Conservation (phyloP, 2,888 invertebrate species). For the Morpho achilles region DNA sequence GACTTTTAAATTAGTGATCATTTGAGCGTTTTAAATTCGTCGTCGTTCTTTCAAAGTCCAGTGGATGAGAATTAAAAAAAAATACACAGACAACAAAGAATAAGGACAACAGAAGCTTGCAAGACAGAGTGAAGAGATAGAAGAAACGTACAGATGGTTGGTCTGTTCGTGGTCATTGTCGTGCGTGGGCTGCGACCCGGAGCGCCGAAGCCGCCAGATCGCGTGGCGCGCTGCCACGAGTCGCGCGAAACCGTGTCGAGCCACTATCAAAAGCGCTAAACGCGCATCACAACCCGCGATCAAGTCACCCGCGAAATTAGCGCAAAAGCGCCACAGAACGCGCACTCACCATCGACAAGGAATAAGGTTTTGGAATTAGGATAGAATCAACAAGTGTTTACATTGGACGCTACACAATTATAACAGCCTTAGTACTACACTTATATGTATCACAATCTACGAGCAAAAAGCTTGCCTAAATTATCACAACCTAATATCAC, state of each 20-base stretch:
- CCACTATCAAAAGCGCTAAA: constrained; percentile 76
- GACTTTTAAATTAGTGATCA: too few relatives aligned
- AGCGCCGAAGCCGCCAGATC: constrained; percentile 83
- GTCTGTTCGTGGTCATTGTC: constrained; percentile 76
- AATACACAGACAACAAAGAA: constrained; percentile 7
- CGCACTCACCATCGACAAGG: constrained; percentile 44
- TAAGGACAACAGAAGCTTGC: constrained; percentile 36
- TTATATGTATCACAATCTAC: constrained; percentile 38
- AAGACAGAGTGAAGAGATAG: constrained; percentile 51
- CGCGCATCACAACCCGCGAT: constrained; percentile 50
- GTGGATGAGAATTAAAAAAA: constrained; percentile 16
- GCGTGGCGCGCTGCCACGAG: constrained; percentile 85
- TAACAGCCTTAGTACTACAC: constrained; percentile 7
- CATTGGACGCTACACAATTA: constrained; percentile 12
- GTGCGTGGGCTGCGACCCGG: constrained; percentile 73
- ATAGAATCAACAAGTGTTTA: constrained; percentile 36
- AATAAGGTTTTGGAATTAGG: constrained; percentile 14
- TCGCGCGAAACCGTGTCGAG: constrained; percentile 84
- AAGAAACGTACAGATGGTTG: constrained; percentile 77
- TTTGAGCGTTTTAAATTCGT: too few relatives aligned
- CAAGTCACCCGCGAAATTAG: constrained; percentile 46
- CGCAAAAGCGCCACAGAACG: constrained; percentile 30
- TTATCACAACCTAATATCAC: constrained; percentile 79
- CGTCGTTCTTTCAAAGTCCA: constrained; percentile 3
- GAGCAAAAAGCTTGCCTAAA: constrained; percentile 72